Evolutionary conservation across 2,888 invertebrate species (phyloP), one percentile per base, ranked within the genome.

Genomic region (Scaptomyza caliginosa): DNA sequence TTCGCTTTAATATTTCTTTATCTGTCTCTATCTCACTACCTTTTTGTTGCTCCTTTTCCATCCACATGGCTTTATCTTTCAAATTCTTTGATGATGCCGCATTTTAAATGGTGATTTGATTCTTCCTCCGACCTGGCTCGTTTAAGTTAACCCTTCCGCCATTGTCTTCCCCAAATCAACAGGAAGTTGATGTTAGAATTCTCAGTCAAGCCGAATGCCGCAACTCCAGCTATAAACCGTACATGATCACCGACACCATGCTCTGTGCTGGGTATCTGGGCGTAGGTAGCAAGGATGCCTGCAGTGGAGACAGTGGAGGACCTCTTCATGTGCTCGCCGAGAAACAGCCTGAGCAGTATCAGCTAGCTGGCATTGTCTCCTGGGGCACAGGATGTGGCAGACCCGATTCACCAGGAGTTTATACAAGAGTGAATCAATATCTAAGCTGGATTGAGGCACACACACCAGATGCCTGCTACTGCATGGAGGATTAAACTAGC

Each of bases 101-200:
- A 24, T 0, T 8, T 74, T 1, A 23, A 43, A 21, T n/a, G 17
- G 90, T 87, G 34, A 94, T 93, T 93, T 4, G 93, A 6, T 4
- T n/a, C 1, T 4, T 11, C 3, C 7, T 10, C 13, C 24, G 10
- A 24, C 42, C n/a, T 26, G 7, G 3, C n/a, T 26, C 50, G 19
- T 2, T 39, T 23, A 16, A n/a, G 24, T 39, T 45, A 34, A 45
- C 10, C 28, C 48, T 7, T 28, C 17, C 23, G 13, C 13, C n/a
- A 7, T 13, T 6, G 40, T 36, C 17, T 23, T 30, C 1, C 10
- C 3, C 4, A 2, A 21, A n/a, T 30, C 45, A 10, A 28, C 49
- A 77, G 95, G 1, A 92, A 73, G 62, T 89, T 55, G 58, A 73
- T 17, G 71, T 67, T 2, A 3, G 79, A 24, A 45, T 86, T 21